Base-by-base conservation (phyloP, 2,888 invertebrate genomes). In the Apodemia duryi region DNA sequence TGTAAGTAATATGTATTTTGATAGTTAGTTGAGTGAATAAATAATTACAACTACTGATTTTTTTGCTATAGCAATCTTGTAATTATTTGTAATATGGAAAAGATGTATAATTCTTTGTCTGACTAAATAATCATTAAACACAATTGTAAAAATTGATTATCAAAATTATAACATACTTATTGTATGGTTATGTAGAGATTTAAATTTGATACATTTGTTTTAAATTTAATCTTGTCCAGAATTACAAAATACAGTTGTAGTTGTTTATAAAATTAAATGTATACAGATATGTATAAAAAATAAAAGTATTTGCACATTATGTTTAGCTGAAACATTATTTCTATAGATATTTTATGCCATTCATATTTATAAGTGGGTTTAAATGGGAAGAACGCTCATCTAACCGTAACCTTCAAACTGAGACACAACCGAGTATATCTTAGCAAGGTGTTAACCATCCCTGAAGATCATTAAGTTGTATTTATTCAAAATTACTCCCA, bases 21-120 rank as follows among this genome's bases (percentile, higher is more conserved):
- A 61, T 21, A 61, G n/a, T 46, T 64, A 41, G 49, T 64, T 51
- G 64, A 64, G 13, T 29, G 21, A 11, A 10, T 43, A 43, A 43
- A 11, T 43, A 43, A 10, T 43, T 35, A 64, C 11, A 54, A 4
- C 29, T 21, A 29, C 29, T 54, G 54, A 29, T 29, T 10, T 0
- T 43, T 43, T 43, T 43, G 10, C 9, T 11, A 38, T 43, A 5
- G 43, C 9, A 11, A 11, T 43, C 3, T 43, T 6, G 38, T 38
- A 7, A 38, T 6, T 38, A 43, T 43, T 43, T 43, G 2, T 10
- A 43, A 43, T 0, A 11, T 43, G 10, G 10, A 10, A 43, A 43
- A 43, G 0, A 11, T 43, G 10, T 43, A 3, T 1, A 11, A 2
- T 2, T 10, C 1, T 43, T 43, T 43, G 1, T 10, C 11, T 10